Evolutionary conservation across 2,888 invertebrate species (phyloP), one percentile per base, ranked within the genome.

Genomic region (Rhamnusium bicolor): DNA sequence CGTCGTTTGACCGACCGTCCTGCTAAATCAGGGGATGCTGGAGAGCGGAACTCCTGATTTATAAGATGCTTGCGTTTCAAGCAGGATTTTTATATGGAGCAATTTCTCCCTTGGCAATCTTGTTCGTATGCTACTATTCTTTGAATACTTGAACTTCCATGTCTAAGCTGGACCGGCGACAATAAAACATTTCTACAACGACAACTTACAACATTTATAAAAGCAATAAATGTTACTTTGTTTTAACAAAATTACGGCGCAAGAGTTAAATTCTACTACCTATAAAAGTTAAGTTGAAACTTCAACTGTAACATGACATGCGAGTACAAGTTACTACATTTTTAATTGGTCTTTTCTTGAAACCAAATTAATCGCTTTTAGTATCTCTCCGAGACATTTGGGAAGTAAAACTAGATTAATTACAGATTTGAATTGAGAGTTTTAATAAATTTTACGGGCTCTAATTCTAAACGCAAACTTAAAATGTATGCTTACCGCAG

Each of bases 51-150:
- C 10, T 21, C 2, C 21, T 82, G 82, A 82, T 82, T 82, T 82
- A 82, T 81, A 81, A 79, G 76, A 79, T 79, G 80, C 80, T 82
- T 81, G 82, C 82, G 82, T 80, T 81, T 82, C 82, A 77, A 75
- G 69, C 75, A 79, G 54, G 78, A 81, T 79, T 83, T n/a, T 83
- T 82, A 81, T 81, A 81, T 78, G 80, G 79, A 76, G 71, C 58
- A 58, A 58, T 82, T 83, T 82, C 81, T 81, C 80, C 80, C 80
- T 73, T 72, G 76, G 77, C 69, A 76, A 81, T 77, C 80, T 77
- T 79, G 81, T 80, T 78, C 79, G 75, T 77, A 73, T 72, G 58
- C 73, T 77, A 74, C 73, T 74, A 78, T 80, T 80, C 72, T 79
- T 75, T 79, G 78, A 74, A 79, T 81, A 81, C 77, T 78, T 76